Conservation (phyloP, 1,140 invertebrate species). For the Conus ventricosus region DNA sequence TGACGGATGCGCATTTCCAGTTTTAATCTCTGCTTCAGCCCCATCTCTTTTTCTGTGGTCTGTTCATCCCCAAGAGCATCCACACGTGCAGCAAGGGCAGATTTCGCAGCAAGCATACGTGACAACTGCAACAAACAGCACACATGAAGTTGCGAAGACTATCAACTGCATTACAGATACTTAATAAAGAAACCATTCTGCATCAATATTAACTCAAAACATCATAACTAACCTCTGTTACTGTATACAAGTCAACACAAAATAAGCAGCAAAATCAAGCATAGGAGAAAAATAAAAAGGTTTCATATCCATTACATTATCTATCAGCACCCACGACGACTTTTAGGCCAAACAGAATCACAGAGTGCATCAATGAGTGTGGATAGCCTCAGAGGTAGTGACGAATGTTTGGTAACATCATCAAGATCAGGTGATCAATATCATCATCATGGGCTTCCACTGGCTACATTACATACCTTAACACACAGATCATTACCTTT, state of each 20-base stretch:
- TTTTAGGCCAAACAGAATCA: too few relatives aligned
- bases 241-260: neutral
- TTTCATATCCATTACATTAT: too few relatives aligned
- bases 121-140: conserved; percentile 83
- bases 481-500: conserved; percentile 77
- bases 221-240: neutral
- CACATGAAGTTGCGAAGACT: too few relatives aligned
- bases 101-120: conserved; percentile 97
- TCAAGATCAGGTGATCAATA: neutral
- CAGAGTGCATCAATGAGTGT: too few relatives aligned
- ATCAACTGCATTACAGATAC: too few relatives aligned
- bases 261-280: too few relatives aligned
- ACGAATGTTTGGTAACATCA: conserved; percentile 16
- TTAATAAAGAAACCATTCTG: neutral
- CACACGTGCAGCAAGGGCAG: conserved; percentile 92
- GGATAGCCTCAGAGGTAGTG: conserved; percentile 6
- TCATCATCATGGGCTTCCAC: neutral
- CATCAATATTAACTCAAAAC: neutral
- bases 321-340: too few relatives aligned
- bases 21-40: conserved; percentile 90
- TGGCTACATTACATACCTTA: neutral
- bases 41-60: conserved; percentile 80
- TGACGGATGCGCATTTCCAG: conserved; percentile 86
- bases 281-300: too few relatives aligned
- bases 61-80: conserved; percentile 96